Evolutionary conservation across 2,888 invertebrate genomes (phyloP).

Genomic region (Oscheius sp.): DNA sequence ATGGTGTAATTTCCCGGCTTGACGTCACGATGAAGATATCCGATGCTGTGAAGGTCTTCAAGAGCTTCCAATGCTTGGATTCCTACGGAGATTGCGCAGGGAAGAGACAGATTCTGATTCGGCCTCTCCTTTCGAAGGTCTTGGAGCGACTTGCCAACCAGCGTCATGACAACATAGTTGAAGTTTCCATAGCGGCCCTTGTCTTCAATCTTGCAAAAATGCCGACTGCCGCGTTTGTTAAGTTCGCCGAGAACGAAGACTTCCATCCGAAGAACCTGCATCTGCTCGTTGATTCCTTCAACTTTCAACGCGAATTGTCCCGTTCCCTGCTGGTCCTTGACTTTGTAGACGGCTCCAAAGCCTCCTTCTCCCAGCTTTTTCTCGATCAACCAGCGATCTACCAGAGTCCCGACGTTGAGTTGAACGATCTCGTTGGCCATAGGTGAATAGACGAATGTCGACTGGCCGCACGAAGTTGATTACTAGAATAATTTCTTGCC

Average conservation of each 20-base stretch:
- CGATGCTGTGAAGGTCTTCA: constrained; percentile 63
- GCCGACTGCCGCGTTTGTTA: constrained; percentile 59
- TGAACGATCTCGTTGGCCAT: constrained; percentile 12
- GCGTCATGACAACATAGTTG: constrained; percentile 67
- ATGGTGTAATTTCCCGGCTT: constrained; percentile 59
- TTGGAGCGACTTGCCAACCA: constrained; percentile 61
- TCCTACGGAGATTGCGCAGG: constrained; percentile 47
- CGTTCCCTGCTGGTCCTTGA: constrained; percentile 48
- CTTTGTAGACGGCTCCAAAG: constrained; percentile 65
- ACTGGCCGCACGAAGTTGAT: no score
- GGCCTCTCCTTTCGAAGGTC: constrained; percentile 47
- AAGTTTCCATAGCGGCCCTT: constrained; percentile 64
- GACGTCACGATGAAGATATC: constrained; percentile 58
- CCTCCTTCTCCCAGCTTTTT: constrained; percentile 66
- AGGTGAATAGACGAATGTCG: no score
- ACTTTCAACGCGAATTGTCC: constrained; percentile 65
- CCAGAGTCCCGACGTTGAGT: neutral
- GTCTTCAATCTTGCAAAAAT: constrained; percentile 66
- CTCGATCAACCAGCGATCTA: constrained; percentile 57
- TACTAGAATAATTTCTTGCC: no score
- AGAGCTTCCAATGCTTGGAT: constrained; percentile 53
- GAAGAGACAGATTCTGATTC: constrained; percentile 41
- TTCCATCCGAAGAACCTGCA: constrained; percentile 67
- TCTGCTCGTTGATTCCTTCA: constrained; percentile 59
- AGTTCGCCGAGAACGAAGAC: constrained; percentile 64